A percentile compares a stretch with the other conserved stretches of the same genome.
Conservation (phyloP, 2,113 vertebrate genomes). For the Entomyzon cyanotis region DNA sequence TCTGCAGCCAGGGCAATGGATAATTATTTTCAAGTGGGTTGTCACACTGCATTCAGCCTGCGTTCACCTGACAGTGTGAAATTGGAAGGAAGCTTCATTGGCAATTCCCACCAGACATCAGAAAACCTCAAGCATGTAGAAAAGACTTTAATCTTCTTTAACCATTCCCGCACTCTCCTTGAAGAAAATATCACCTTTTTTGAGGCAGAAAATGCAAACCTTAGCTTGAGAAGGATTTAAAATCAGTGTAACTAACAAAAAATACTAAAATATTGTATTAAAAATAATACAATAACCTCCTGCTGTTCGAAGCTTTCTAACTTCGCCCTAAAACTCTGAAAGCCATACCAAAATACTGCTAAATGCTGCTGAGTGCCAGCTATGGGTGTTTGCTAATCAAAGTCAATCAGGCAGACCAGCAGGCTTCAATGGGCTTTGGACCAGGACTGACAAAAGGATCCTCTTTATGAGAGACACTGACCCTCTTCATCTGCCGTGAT, state of each 20-base stretch:
- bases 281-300: background rate
- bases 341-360: background rate
- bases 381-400: background rate
- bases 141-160: conserved; percentile 58
- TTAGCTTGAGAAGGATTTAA: background rate
- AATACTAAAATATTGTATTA: background rate
- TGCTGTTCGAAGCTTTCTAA: background rate
- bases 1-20: conserved; percentile 34
- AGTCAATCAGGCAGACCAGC: background rate
- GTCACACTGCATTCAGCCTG: conserved; percentile 58
- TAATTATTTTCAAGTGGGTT: conserved; percentile 69
- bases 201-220: background rate
- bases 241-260: background rate
- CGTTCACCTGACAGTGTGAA: conserved; percentile 20
- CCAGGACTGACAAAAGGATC: conserved; percentile 9
- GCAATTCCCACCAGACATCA: conserved; percentile 59
- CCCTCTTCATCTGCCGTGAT: background rate
- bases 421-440: background rate
- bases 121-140: conserved; percentile 51
- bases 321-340: background rate
- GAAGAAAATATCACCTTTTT: background rate
- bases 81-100: conserved; percentile 54
- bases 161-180: background rate
- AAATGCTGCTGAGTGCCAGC: background rate
- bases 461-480: conserved; percentile 4